These are phyloP conservation scores for Petrocephalus zakoni DNA, from an alignment of 2,113 vertebrate genomes.

Conservation along the genomic window DNA sequence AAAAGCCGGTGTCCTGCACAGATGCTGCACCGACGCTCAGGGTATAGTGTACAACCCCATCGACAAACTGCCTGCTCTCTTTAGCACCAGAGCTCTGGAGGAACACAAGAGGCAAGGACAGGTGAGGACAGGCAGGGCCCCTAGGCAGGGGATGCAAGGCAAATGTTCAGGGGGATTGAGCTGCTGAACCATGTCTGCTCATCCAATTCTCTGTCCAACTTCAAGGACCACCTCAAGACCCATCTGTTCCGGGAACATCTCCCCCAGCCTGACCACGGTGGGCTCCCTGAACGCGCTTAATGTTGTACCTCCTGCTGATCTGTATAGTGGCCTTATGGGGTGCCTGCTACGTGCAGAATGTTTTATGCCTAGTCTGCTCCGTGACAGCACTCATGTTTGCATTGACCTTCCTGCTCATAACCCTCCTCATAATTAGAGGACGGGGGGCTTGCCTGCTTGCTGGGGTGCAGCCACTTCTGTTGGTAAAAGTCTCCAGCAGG, in stretches of 20 bases:
- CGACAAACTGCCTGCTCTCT: slow-evolving; percentile 36
- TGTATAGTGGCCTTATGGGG: background rate
- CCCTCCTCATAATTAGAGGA: too few species aligned
- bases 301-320: background rate
- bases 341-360: background rate
- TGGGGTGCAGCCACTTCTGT: slow-evolving; percentile 84
- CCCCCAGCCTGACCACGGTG: background rate
- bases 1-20: slow-evolving; percentile 76
- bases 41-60: slow-evolving; percentile 60
- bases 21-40: slow-evolving; percentile 72
- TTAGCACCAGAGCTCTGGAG: background rate
- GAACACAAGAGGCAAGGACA: background rate
- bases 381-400: background rate
- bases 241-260: background rate
- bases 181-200: background rate
- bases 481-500: slow-evolving; percentile 67
- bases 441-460: slow-evolving; percentile 67
- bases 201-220: background rate
- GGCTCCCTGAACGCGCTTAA: background rate
- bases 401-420: background rate
- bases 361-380: background rate
- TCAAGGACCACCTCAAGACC: background rate
- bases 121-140: background rate
- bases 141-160: background rate
- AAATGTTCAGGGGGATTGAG: background rate